A percentile compares a stretch with the other conserved stretches of the same genome.
Evolutionary conservation across 1,140 invertebrate genomes (phyloP).

Genomic region (Ectropis grisescens): DNA sequence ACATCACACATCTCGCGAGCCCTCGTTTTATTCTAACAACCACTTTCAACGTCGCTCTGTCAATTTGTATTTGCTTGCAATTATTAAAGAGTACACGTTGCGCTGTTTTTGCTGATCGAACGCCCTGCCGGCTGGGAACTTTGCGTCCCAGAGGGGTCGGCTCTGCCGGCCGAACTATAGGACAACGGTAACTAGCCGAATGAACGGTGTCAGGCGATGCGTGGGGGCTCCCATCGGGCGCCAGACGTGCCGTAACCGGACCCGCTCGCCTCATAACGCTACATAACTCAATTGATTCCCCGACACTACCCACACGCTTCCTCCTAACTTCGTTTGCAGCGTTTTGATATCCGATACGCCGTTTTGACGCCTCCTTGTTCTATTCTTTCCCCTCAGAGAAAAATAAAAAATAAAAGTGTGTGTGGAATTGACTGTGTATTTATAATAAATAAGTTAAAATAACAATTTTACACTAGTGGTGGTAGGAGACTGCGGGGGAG

Average conservation of each 20-base stretch:
- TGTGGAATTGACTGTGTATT: constrained; percentile 20
- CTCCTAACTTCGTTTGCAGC: constrained; percentile 59
- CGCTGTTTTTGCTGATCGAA: constrained; percentile 21
- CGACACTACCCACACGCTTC: constrained; percentile 61
- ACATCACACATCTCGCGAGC: constrained; percentile 38
- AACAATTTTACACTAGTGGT: constrained; percentile 27
- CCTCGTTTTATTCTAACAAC: constrained; percentile 41
- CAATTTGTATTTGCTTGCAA: constrained; percentile 62
- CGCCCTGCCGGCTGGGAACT: no score
- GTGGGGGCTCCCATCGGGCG: constrained; percentile 37
- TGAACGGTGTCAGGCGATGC: constrained; percentile 59
- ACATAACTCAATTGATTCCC: constrained; percentile 68
- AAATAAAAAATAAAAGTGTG: constrained; percentile 23
- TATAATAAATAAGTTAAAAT: constrained; percentile 32
- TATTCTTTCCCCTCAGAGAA: constrained; percentile 31
- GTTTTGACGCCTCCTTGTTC: constrained; percentile 48
- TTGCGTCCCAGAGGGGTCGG: no score
- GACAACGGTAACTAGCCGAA: constrained; percentile 29
- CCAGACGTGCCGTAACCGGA: constrained; percentile 56
- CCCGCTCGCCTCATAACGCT: constrained; percentile 59
- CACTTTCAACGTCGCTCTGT: constrained; percentile 49
- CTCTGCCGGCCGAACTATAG: no score
- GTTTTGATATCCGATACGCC: constrained; percentile 66
- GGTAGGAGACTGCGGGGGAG: constrained; percentile 38
- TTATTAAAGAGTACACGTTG: constrained; percentile 38